Evolutionary conservation across 2,888 invertebrate genomes (phyloP), one percentile per base, ranked within the genome.

Genomic region (Flexamia atlantica): DNA sequence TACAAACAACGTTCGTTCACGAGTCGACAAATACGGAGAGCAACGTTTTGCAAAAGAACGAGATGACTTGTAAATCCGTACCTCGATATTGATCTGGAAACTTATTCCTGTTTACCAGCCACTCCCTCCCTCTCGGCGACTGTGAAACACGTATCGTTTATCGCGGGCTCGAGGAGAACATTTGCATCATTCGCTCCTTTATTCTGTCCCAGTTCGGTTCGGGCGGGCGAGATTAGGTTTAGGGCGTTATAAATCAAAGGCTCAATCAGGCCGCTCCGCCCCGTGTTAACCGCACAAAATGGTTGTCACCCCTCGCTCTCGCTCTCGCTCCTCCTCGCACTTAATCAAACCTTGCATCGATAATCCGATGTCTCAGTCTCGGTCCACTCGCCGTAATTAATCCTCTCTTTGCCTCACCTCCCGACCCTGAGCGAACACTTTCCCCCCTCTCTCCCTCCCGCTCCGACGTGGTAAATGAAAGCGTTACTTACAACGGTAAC

Each of bases 241-340:
- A 60, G 28, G 57, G 64, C 64, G 79, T 76, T 60, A 80, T 79
- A 83, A 83, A 83, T 83, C 83, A 83, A 70, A 68, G 83, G 83
- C 83, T 83, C 83, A 83, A 68, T 83, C 83, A 83, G 83, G 32
- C 70, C 53, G 32, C 60, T 25, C 82, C 83, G n/a, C 76, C 85
- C 84, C 85, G 83, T 82, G 82, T 82, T 82, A 82, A 82, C 82
- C 82, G 70, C 82, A 82, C 70, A 82, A 82, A 82, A 82, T 82
- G 82, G 82, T 70, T 82, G 82, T 82, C 82, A 82, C 68, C 82
- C 82, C n/a, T n/a, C n/a, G n/a, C n/a, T n/a, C n/a, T n/a, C n/a
- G n/a, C n/a, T 68, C 36, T 20, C 82, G 14, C 28, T 57, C 50
- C 23, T n/a, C 50, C 76, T 46, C 42, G 1, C 42, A 50, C 74